Base-by-base conservation (phyloP, 1,140 invertebrate genomes). In the Scaptomyza graminum region DNA sequence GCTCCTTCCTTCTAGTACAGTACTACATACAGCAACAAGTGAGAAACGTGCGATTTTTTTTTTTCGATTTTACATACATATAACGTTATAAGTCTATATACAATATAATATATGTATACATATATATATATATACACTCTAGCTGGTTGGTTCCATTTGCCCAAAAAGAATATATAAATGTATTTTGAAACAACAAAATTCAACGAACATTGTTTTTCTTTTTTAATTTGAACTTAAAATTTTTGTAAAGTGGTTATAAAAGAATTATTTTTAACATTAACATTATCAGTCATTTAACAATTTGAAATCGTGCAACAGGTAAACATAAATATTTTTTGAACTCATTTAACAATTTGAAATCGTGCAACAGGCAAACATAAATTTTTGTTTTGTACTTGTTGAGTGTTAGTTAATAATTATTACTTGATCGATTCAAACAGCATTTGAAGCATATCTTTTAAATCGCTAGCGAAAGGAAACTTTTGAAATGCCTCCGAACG, bases 21-120 rank as follows among this genome's bases (percentile, higher is more conserved):
- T 28, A 28, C 28, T 28, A 28, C 28, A 28, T 22, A 22, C 54
- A 51, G 73, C 64, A 72, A 47, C 74, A 63, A 79, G 75, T 87
- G 66, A 74, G 60, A 81, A 85, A 87, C 66, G 49, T 71, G 80
- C 77, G 81, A 81, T 87, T 77, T 82, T 84, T 46, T 62, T 74
- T 74, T 79, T 71, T 76, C 79, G 83, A 87, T 87, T 87, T 88
- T 87, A 87, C 74, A 47, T 64, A 63, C 69, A 62, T 74, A 82
- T 59, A 76, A 43, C n/a, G n/a, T 54, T 65, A 55, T 64, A 80
- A 67, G 67, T 75, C 56, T 71, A 79, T 76, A 52, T 44, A 59
- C 22, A 59, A 49, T 50, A 15, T 8, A 62, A 41, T 22, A 47
- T 41, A 55, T 56, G 18, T 41, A 28, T 50, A 50, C 25, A 57